phyloP scores from a whole-genome alignment of 2,797 vertebrate species.

The Rousettus madagascariensis region DNA sequence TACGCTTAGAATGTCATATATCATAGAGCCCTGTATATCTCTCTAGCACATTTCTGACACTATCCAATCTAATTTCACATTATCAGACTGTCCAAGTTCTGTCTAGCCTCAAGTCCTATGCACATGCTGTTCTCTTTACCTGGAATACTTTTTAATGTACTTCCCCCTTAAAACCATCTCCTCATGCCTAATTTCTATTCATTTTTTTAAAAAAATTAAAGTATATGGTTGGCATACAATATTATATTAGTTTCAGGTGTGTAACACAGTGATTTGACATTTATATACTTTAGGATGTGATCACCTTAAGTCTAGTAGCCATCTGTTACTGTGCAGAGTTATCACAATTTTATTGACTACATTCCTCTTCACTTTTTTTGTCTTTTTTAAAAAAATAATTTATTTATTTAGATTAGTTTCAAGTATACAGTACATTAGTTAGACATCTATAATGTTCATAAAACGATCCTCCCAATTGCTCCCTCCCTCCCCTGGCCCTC shows the following conservation, averaged over 20 bases:
- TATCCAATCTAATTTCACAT: not conserved
- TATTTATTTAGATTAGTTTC: too few relatives aligned
- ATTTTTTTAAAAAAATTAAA: not conserved
- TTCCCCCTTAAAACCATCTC: not conserved
- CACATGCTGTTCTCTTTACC: not conserved
- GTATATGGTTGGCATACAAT: not conserved
- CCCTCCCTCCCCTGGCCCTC: too few relatives aligned
- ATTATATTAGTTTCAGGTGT: not conserved
- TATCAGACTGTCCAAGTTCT: not conserved
- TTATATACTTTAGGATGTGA: not conserved
- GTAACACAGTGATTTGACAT: not conserved
- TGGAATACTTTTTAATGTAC: not conserved
- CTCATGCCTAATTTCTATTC: not conserved
- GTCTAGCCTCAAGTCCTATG: not conserved
- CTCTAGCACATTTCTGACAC: not conserved
- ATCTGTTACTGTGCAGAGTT: not conserved
- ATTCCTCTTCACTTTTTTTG: not conserved
- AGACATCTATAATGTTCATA: too few relatives aligned
- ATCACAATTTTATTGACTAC: not conserved
- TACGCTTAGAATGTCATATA: not conserved
- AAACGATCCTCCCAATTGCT: too few relatives aligned
- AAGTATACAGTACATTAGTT: too few relatives aligned
- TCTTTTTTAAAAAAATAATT: too few relatives aligned
- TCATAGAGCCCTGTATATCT: not conserved
- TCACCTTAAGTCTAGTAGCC: not conserved